These are phyloP conservation scores for Holotrichia oblita DNA, from an alignment of 1,140 invertebrate genomes.

Conservation along the genomic window DNA sequence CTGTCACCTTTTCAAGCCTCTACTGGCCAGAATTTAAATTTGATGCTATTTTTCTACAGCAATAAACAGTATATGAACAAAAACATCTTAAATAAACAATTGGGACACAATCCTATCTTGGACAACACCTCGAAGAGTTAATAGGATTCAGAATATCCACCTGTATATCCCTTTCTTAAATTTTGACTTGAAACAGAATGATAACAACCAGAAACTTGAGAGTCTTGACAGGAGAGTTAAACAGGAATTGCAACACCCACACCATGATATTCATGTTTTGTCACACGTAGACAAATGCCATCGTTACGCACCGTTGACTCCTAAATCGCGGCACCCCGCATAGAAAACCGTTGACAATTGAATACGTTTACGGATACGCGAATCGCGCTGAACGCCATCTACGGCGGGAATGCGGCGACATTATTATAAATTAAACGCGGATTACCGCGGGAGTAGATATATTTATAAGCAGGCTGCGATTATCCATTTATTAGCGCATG, in stretches of 20 bases:
- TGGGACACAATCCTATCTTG: no score
- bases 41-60: no score
- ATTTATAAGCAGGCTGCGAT: background rate
- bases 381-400: background rate
- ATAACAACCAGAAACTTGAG: no score
- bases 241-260: background rate
- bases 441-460: constrained; percentile 37
- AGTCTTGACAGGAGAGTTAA: no score
- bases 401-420: constrained; percentile 36
- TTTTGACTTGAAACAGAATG: no score
- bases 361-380: constrained; percentile 31
- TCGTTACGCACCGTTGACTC: background rate
- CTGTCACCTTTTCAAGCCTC: no score
- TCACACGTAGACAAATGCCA: background rate
- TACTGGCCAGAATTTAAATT: no score
- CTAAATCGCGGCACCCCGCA: constrained; percentile 39
- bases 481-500: background rate
- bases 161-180: no score
- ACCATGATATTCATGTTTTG: background rate
- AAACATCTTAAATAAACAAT: no score
- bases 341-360: constrained; percentile 41
- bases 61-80: no score
- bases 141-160: no score
- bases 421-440: constrained; percentile 42
- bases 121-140: no score